A percentile compares a stretch with the other conserved stretches of the same genome.
Conservation (phyloP, 2,113 vertebrate species). For the Oostethus manadensis region DNA sequence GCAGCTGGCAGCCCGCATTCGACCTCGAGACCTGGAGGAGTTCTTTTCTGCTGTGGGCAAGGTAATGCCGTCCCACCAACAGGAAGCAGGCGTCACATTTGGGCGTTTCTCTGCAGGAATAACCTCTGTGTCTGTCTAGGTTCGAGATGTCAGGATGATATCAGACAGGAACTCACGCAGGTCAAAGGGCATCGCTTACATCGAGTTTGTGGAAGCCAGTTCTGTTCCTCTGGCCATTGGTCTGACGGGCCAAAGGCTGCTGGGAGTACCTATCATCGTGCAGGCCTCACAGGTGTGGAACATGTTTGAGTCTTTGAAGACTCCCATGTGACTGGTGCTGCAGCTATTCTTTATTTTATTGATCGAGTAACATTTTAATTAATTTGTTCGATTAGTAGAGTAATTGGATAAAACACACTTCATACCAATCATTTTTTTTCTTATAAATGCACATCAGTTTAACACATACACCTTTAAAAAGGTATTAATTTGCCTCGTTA, state of each 20-base stretch:
- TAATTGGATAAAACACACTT: no score
- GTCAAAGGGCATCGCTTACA: constrained; percentile 96
- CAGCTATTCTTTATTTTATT: no score
- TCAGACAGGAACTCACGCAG: constrained; percentile 94
- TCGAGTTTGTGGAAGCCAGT: constrained; percentile 91
- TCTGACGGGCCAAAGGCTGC: constrained; percentile 89
- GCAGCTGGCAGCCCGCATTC: constrained; percentile 94
- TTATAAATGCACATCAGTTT: background rate
- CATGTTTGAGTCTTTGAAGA: background rate
- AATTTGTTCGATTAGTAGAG: no score
- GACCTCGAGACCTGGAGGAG: constrained; percentile 92
- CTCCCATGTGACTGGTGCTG: background rate
- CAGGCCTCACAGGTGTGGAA: constrained; percentile 88
- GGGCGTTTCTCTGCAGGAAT: background rate
- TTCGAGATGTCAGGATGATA: constrained; percentile 95
- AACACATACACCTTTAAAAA: no score
- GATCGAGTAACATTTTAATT: no score
- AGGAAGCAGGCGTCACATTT: background rate
- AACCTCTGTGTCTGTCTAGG: constrained; percentile 63
- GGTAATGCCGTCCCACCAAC: constrained; percentile 55
- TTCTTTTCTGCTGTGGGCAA: constrained; percentile 98
- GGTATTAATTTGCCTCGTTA: no score
- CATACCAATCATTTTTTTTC: background rate
- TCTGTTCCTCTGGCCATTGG: constrained; percentile 97
- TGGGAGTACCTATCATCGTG: constrained; percentile 96